Conservation (phyloP, 2,888 invertebrate species). For the Pristionchus entomophagus region DNA sequence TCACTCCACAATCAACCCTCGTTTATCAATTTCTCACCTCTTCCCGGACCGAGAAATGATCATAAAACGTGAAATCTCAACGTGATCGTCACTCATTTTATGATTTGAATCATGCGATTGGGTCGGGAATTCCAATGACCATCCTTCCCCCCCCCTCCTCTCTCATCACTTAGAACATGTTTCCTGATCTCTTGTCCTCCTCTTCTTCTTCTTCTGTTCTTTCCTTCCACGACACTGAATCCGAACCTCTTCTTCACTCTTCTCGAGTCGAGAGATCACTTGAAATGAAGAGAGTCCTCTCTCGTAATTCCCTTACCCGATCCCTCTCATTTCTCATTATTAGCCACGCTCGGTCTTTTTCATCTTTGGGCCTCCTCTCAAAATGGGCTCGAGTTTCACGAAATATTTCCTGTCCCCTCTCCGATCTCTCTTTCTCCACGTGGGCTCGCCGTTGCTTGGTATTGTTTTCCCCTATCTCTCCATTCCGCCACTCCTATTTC, state of each 20-base stretch:
- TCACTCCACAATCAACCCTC: background rate
- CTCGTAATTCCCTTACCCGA: background rate
- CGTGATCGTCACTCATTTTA: slow-evolving; percentile 6
- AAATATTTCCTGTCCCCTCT: background rate
- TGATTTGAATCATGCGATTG: background rate
- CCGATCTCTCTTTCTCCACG: background rate
- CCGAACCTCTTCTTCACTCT: background rate
- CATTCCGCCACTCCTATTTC: background rate
- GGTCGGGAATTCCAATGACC: background rate
- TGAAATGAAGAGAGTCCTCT: background rate
- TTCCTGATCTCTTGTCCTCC: background rate
- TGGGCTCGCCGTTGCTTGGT: background rate
- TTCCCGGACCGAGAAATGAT: background rate
- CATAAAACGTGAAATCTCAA: slow-evolving; percentile 23
- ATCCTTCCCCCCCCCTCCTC: background rate
- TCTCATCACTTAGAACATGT: background rate
- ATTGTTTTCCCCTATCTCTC: background rate
- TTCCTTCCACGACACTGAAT: background rate
- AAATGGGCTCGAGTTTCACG: slow-evolving; percentile 15
- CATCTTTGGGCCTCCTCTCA: slow-evolving; percentile 1
- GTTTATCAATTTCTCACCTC: slow-evolving; percentile 5
- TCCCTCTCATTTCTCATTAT: slow-evolving; percentile 28
- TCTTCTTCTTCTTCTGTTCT: background rate
- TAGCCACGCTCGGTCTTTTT: background rate
- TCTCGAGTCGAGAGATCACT: background rate